Conservation (phyloP, 2,113 vertebrate species). For the Microcebus murinus region DNA sequence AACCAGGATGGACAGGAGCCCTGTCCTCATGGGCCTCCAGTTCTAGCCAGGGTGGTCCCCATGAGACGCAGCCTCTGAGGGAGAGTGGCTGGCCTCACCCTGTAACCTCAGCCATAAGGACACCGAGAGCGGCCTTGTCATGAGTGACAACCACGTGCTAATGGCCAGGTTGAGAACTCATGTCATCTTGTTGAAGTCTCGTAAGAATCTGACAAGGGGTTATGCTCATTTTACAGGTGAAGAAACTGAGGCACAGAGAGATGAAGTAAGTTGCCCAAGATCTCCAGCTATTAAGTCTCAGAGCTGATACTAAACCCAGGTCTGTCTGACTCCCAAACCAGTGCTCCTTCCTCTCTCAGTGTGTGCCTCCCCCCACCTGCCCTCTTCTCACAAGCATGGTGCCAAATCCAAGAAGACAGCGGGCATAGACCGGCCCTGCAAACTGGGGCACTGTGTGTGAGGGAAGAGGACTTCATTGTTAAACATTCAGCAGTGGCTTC, state of each 20-base stretch:
- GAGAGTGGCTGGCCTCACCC: neutral
- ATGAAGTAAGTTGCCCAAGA: neutral
- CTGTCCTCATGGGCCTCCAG: neutral
- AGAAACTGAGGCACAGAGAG: neutral
- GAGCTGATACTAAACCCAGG: neutral
- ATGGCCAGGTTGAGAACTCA: neutral
- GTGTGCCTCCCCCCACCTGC: neutral
- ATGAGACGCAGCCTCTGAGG: neutral
- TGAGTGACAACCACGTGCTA: neutral
- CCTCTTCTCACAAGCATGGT: neutral
- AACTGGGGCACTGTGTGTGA: neutral
- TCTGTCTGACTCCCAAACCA: neutral
- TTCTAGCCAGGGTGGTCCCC: neutral
- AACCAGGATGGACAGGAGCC: neutral
- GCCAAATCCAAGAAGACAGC: neutral
- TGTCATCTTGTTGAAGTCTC: neutral
- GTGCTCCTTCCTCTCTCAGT: neutral
- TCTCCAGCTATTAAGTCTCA: neutral
- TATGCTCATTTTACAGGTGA: neutral
- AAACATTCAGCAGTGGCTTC: neutral
- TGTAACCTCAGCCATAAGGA: neutral
- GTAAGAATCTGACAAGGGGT: neutral
- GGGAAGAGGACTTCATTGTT: neutral
- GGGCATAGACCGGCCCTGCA: neutral
- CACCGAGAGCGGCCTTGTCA: neutral